Conservation (phyloP, 2,113 vertebrate species). For the Electrona antarctica region DNA sequence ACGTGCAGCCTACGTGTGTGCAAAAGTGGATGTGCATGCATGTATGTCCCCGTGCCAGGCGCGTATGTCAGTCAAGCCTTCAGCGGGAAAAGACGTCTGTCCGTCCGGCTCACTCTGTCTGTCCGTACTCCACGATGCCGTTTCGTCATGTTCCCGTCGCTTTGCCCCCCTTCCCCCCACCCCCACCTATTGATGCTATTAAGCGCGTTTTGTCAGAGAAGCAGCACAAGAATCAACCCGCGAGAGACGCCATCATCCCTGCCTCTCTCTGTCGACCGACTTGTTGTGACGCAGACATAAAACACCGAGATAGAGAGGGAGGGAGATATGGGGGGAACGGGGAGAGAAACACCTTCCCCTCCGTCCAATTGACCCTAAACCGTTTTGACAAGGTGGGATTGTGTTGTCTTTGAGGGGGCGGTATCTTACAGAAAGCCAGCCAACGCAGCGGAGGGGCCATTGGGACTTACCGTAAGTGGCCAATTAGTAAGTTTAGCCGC, state of each 20-base stretch:
- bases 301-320: constrained; percentile 76
- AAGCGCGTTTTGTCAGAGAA: constrained; percentile 66
- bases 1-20: constrained; percentile 70
- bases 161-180: constrained; percentile 38
- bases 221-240: constrained; percentile 75
- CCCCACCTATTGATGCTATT: constrained; percentile 68
- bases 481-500: constrained; percentile 74
- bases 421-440: constrained; percentile 18
- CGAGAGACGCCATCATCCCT: constrained; percentile 83
- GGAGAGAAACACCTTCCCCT: constrained; percentile 61
- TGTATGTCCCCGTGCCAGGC: constrained; percentile 61
- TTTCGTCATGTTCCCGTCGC: constrained; percentile 77
- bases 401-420: constrained; percentile 42
- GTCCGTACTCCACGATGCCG: constrained; percentile 71
- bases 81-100: constrained; percentile 64
- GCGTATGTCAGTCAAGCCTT: constrained; percentile 78
- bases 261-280: constrained; percentile 73
- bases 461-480: constrained; percentile 49
- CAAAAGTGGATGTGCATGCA: constrained; percentile 67
- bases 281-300: constrained; percentile 88
- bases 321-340: constrained; percentile 45
- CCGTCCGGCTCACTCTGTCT: constrained; percentile 71
- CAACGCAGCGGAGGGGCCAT: constrained; percentile 26
- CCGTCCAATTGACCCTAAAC: constrained; percentile 71
- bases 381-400: constrained; percentile 49